A percentile compares a stretch with the other conserved stretches of the same genome.
phyloP scores from a whole-genome alignment of 2,888 invertebrate species.

The Gastrophysa polygoni region DNA sequence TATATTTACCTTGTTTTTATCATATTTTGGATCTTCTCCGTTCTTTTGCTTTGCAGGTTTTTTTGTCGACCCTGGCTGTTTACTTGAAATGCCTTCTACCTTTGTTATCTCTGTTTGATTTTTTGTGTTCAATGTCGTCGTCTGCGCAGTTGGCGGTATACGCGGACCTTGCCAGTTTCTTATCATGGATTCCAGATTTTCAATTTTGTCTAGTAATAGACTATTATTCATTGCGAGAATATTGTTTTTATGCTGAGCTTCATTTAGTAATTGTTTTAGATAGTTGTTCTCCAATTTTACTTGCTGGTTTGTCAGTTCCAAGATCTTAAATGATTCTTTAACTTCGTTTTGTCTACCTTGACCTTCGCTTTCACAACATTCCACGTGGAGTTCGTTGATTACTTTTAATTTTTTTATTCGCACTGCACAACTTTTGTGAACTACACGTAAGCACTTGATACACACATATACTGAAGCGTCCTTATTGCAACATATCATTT shows the following conservation, averaged over 20 bases:
- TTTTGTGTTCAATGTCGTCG: no score
- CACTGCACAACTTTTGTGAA: slow-evolving; percentile 7
- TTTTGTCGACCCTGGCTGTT: background rate
- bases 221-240: slow-evolving; percentile 9
- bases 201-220: slow-evolving; percentile 4
- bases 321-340: background rate
- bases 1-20: background rate
- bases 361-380: slow-evolving; percentile 2
- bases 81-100: background rate
- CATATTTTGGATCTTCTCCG: background rate
- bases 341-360: background rate
- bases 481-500: slow-evolving; percentile 9
- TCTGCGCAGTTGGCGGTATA: background rate
- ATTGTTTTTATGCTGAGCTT: slow-evolving; percentile 6
- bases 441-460: background rate
- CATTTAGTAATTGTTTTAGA: slow-evolving; percentile 4
- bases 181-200: background rate
- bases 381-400: slow-evolving; percentile 6
- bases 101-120: background rate
- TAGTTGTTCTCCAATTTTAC: background rate
- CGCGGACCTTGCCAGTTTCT: background rate
- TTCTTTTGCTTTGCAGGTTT: background rate
- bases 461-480: background rate
- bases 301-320: slow-evolving; percentile 8
- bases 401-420: background rate